Evolutionary conservation across 1,140 invertebrate genomes (phyloP), one percentile per base, ranked within the genome.

Genomic region (Cepaea nemoralis): DNA sequence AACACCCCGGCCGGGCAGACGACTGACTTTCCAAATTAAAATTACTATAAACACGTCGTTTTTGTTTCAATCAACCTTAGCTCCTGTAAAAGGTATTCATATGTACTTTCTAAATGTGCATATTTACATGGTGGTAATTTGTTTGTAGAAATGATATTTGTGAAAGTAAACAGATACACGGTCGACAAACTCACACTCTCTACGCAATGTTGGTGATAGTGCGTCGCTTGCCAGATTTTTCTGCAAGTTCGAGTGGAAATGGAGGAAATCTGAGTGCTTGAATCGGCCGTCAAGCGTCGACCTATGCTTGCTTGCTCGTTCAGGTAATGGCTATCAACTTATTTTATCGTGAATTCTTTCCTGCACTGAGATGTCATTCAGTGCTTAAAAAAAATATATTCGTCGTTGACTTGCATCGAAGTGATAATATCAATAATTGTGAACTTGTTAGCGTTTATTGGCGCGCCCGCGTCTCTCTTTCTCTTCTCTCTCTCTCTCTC

Each of bases 221-320:
- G 42, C 40, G 71, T 40, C 48, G 71, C 71, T 45, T 74, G 71
- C 71, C 71, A 74, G 71, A 48, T 74, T 74, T 74, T 74, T 48
- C 42, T 74, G 27, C n/a, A 63, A 55, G 50, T 55, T 55, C 50
- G 50, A 55, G 50, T 14, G 19, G 19, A 55, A 55, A 55, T 5
- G 19, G 22, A 22, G n/a, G n/a, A 55, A 55, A 22, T 24, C 50
- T 3, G 22, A 10, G 1, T 24, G 16, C 22, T 45, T 19, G 19
- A 45, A 8, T 8, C 42, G 42, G 42, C 42, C n/a, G n/a, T n/a
- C n/a, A n/a, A n/a, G n/a, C n/a, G n/a, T n/a, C n/a, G n/a, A n/a
- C n/a, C n/a, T n/a, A n/a, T n/a, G n/a, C n/a, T n/a, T n/a, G n/a
- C n/a, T n/a, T n/a, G n/a, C n/a, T n/a, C n/a, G n/a, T n/a, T n/a